Evolutionary conservation across 2,888 invertebrate genomes (phyloP).

Genomic region (Aspidapion aeneum): DNA sequence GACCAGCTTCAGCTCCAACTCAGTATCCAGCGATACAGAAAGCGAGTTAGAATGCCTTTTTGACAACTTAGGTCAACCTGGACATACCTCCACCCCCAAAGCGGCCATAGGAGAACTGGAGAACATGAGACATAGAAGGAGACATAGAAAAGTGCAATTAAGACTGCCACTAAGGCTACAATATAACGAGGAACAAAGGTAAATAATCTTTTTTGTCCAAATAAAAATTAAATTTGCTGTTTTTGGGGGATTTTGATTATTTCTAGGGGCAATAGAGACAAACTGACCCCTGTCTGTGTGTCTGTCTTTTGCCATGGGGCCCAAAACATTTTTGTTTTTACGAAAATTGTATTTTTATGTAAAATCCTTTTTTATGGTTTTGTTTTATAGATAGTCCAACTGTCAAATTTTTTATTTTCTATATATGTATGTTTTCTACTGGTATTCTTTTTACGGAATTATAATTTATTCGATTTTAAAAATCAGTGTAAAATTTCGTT

Average conservation of each 20-base stretch:
- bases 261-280: too few relatives aligned
- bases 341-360: too few relatives aligned
- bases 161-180: slow-evolving; percentile 34
- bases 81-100: slow-evolving; percentile 50
- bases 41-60: slow-evolving; percentile 45
- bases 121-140: slow-evolving; percentile 26
- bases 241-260: not conserved
- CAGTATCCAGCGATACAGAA: slow-evolving; percentile 42
- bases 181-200: slow-evolving; percentile 39
- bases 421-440: too few relatives aligned
- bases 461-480: too few relatives aligned
- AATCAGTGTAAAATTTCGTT: too few relatives aligned
- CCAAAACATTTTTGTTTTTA: too few relatives aligned
- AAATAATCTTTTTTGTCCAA: slow-evolving; percentile 13
- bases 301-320: too few relatives aligned
- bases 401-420: too few relatives aligned
- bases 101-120: slow-evolving; percentile 15
- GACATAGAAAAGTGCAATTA: slow-evolving; percentile 26
- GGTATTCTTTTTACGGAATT: too few relatives aligned
- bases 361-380: too few relatives aligned
- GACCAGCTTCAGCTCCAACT: slow-evolving; percentile 32
- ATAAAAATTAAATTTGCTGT: not conserved
- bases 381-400: too few relatives aligned
- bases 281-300: too few relatives aligned
- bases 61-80: slow-evolving; percentile 39